Evolutionary conservation across 1,140 invertebrate species (phyloP).

Genomic region (Papilio machaon): DNA sequence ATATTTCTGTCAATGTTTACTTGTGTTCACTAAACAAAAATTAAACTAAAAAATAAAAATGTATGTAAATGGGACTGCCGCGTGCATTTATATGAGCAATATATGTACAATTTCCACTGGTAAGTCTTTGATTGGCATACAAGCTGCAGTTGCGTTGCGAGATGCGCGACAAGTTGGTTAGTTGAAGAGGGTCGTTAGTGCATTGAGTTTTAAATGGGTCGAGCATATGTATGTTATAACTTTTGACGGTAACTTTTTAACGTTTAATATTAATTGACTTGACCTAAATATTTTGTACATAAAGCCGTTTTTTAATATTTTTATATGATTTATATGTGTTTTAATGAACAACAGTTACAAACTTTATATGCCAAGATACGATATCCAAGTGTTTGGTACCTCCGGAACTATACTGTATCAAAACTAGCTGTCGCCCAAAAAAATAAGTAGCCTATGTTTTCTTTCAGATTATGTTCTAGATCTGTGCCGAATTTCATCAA

Average conservation of each 20-base stretch:
- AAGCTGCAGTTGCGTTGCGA: too few relatives aligned
- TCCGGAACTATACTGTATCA: too few relatives aligned
- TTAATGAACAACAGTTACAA: not conserved
- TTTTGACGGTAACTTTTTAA: not conserved
- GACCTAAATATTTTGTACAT: not conserved
- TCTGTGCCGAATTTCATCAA: too few relatives aligned
- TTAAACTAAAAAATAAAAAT: too few relatives aligned
- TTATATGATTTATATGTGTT: not conserved
- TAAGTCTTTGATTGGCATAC: too few relatives aligned
- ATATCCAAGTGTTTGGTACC: too few relatives aligned
- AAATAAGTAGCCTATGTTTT: too few relatives aligned
- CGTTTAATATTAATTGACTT: slow-evolving; percentile 1
- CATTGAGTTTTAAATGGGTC: slow-evolving; percentile 40
- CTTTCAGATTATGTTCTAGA: too few relatives aligned
- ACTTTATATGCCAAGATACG: not conserved
- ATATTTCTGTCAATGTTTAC: not conserved
- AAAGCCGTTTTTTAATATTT: not conserved
- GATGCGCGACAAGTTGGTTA: not conserved
- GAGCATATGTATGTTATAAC: not conserved
- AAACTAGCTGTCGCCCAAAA: too few relatives aligned
- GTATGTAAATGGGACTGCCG: too few relatives aligned
- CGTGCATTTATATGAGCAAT: too few relatives aligned
- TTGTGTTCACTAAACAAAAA: not conserved
- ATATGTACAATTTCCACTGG: too few relatives aligned
- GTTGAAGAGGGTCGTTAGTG: not conserved